These are phyloP conservation scores for Protosalanx chinensis DNA, from an alignment of 2,797 vertebrate species.

Conservation along the genomic window DNA sequence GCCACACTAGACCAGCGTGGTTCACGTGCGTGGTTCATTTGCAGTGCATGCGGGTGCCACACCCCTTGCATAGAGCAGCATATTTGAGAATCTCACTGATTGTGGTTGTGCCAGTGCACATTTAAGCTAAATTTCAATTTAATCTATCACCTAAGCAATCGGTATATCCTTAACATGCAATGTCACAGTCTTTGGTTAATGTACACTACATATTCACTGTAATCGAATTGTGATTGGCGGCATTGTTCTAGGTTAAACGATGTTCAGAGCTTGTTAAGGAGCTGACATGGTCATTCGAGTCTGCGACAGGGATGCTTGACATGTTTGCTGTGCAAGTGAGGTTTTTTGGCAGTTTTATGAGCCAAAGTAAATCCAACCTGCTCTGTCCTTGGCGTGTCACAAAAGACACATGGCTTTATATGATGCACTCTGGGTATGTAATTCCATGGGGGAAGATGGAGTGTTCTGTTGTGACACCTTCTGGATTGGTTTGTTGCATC, in stretches of 20 bases:
- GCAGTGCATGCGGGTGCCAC: constrained; percentile 25
- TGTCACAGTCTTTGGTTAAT: too few relatives aligned
- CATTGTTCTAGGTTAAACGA: constrained; percentile 4
- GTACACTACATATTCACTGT: neutral
- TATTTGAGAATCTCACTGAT: neutral
- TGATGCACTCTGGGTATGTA: constrained; percentile 35
- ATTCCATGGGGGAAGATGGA: constrained; percentile 27
- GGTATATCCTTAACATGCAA: too few relatives aligned
- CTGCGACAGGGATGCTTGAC: constrained; percentile 20
- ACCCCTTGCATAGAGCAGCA: constrained; percentile 19
- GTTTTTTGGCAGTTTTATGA: constrained; percentile 44
- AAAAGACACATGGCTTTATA: constrained; percentile 53
- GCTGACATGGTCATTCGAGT: constrained; percentile 46
- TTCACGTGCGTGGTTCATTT: constrained; percentile 12
- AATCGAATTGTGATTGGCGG: neutral
- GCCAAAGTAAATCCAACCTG: constrained; percentile 39
- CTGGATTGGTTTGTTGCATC: constrained; percentile 27
- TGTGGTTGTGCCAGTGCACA: neutral
- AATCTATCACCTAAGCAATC: too few relatives aligned
- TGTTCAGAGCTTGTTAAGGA: constrained; percentile 28
- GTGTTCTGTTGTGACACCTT: constrained; percentile 2
- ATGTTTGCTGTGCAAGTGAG: constrained; percentile 42
- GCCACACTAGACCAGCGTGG: neutral
- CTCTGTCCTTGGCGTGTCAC: constrained; percentile 47
- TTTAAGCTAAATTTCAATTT: neutral